Percentiles rank a stretch among this genome's conserved stretches.
These are phyloP conservation scores for Pluvianellus socialis DNA, from an alignment of 2,113 vertebrate species.

Conservation along the genomic window DNA sequence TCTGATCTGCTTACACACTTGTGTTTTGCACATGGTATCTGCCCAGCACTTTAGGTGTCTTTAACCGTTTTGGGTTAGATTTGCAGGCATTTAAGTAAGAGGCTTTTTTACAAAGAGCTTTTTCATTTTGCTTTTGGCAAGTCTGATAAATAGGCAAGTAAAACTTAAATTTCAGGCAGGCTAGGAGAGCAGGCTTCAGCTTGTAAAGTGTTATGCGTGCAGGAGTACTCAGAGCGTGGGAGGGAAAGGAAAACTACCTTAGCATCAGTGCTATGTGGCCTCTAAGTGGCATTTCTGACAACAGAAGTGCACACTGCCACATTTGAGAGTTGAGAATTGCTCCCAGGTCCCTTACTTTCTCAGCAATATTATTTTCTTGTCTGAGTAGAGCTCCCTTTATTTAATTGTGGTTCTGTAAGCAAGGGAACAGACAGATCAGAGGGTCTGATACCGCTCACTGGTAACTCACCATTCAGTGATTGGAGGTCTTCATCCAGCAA, in stretches of 20 bases:
- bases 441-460: background rate
- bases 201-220: background rate
- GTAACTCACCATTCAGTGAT: slow-evolving; percentile 63
- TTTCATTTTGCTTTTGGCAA: background rate
- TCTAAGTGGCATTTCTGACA: background rate
- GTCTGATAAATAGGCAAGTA: background rate
- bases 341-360: background rate
- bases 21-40: background rate
- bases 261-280: background rate
- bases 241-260: background rate
- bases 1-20: background rate
- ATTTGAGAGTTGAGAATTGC: background rate
- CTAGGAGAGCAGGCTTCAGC: background rate
- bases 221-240: background rate
- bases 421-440: background rate
- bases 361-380: background rate
- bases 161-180: background rate
- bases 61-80: too few species aligned
- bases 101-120: background rate
- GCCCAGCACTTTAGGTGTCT: background rate
- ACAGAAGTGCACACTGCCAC: background rate
- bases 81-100: background rate
- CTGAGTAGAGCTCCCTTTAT: background rate
- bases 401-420: background rate
- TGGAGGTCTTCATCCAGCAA: slow-evolving; percentile 43